Conservation (phyloP, 2,113 vertebrate genomes). For the Salvelinus fontinalis region DNA sequence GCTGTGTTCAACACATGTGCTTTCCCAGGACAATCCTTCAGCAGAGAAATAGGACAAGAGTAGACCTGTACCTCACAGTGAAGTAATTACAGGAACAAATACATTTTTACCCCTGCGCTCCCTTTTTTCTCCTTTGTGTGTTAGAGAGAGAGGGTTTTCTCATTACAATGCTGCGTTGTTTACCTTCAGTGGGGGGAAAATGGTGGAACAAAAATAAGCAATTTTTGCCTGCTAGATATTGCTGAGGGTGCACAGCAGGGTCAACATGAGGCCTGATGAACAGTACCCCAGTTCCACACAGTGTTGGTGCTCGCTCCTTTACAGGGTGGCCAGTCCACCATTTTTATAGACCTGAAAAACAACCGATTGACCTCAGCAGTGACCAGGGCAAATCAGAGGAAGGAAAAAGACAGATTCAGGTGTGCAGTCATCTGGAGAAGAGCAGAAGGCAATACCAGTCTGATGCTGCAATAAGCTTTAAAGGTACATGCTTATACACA, state of each 20-base stretch:
- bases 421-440: constrained; percentile 4
- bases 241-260: constrained; percentile 53
- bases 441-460: background rate
- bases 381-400: constrained; percentile 6
- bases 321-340: constrained; percentile 9
- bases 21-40: constrained; percentile 48
- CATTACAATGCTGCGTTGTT: constrained; percentile 65
- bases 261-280: constrained; percentile 51
- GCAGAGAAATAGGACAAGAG: constrained; percentile 52
- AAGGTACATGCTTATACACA: background rate
- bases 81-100: constrained; percentile 77
- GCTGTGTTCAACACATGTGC: constrained; percentile 35
- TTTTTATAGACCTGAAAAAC: background rate
- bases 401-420: background rate
- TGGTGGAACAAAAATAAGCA: constrained; percentile 55
- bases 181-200: constrained; percentile 60
- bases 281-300: constrained; percentile 27
- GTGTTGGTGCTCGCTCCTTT: constrained; percentile 5
- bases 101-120: constrained; percentile 60
- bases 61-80: constrained; percentile 61
- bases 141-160: constrained; percentile 41
- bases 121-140: constrained; percentile 54
- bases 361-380: constrained; percentile 5
- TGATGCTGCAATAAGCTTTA: background rate
- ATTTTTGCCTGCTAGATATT: constrained; percentile 48